Evolutionary conservation across 2,888 invertebrate genomes (phyloP).

Genomic region (Heliconius ismenius): DNA sequence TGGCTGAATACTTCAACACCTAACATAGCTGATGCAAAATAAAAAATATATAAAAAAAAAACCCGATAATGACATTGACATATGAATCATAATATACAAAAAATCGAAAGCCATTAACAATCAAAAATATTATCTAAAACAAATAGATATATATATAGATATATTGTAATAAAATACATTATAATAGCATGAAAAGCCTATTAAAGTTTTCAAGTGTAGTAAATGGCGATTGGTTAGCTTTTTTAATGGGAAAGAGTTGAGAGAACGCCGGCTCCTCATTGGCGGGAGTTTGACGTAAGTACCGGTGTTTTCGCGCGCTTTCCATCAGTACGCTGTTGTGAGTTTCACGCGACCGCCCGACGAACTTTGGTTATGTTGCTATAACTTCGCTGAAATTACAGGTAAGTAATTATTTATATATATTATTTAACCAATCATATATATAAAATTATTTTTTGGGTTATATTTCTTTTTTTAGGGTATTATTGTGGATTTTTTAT

Average conservation of each 20-base stretch:
- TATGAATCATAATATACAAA: constrained; percentile 18
- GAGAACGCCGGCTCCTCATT: constrained; percentile 62
- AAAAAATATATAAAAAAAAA: neutral
- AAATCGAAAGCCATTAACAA: constrained; percentile 14
- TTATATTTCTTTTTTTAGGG: neutral
- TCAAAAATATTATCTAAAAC: constrained; percentile 22
- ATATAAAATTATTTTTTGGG: neutral
- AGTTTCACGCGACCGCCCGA: constrained; percentile 62
- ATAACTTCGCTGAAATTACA: constrained; percentile 47
- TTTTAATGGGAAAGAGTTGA: constrained; percentile 44
- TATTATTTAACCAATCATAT: neutral
- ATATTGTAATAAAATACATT: constrained; percentile 39
- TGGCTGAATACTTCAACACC: neutral
- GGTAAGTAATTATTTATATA: constrained; percentile 54
- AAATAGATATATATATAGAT: constrained; percentile 10
- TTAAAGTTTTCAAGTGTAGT: constrained; percentile 73
- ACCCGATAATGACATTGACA: constrained; percentile 19
- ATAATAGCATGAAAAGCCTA: constrained; percentile 73
- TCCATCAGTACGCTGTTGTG: constrained; percentile 63
- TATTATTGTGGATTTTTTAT: neutral
- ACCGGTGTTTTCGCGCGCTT: constrained; percentile 74
- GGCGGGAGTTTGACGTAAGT: constrained; percentile 66
- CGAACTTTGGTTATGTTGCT: constrained; percentile 34
- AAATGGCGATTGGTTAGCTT: constrained; percentile 58
- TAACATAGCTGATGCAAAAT: neutral